A percentile compares a stretch with the other conserved stretches of the same genome.
Conservation (phyloP, 2,113 vertebrate species). For the Ophthalmolycus amberensis region DNA sequence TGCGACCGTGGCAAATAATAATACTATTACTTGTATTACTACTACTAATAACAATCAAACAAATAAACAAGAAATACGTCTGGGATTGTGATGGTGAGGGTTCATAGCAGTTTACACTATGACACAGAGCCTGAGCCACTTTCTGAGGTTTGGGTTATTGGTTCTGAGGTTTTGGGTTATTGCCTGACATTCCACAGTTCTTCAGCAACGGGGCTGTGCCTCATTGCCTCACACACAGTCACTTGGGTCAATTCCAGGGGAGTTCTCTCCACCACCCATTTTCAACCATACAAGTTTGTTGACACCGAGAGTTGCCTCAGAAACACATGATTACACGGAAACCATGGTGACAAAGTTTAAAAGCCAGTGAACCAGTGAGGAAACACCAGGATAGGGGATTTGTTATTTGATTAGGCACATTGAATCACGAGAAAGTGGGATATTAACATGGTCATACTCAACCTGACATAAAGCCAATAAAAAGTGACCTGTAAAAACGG, state of each 20-base stretch:
- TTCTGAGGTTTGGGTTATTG: conserved; percentile 30
- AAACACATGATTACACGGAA: conserved; percentile 38
- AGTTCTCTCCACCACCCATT: conserved; percentile 18
- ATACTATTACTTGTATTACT: background rate
- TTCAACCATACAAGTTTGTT: background rate
- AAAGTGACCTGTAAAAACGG: conserved; percentile 13
- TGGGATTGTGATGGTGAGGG: background rate
- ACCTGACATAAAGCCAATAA: background rate
- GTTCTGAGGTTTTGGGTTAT: conserved; percentile 35
- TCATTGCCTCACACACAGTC: conserved; percentile 17
- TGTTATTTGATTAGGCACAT: background rate
- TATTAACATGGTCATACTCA: background rate
- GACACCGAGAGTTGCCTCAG: conserved; percentile 56
- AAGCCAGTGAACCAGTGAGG: background rate
- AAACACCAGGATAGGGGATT: background rate
- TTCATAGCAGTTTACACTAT: background rate
- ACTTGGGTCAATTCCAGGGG: conserved; percentile 45
- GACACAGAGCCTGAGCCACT: conserved; percentile 14
- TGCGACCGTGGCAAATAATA: background rate
- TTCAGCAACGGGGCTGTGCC: background rate
- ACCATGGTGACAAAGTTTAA: conserved; percentile 34
- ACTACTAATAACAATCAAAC: background rate
- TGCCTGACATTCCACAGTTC: conserved; percentile 42
- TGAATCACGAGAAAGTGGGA: background rate
- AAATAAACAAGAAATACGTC: background rate